Conservation (phyloP, 2,797 vertebrate genomes). For the Ctenopoma multispine region DNA sequence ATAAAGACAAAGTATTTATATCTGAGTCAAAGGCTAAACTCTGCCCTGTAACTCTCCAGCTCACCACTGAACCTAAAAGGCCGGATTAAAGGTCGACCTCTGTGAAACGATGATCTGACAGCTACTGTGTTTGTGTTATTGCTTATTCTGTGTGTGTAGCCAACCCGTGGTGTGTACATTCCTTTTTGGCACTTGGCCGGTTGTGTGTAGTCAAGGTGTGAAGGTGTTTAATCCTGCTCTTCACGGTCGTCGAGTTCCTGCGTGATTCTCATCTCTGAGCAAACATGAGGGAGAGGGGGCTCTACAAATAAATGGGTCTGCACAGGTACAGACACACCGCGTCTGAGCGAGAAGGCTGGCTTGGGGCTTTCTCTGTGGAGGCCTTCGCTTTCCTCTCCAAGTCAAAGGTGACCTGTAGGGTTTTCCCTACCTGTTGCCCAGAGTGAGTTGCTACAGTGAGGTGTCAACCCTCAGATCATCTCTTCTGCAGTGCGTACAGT, state of each 20-base stretch:
- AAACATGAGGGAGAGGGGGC: slow-evolving; percentile 43
- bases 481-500: too few relatives aligned
- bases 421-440: too few relatives aligned
- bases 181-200: slow-evolving; percentile 37
- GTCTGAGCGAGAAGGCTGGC: background rate
- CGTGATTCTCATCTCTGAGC: slow-evolving; percentile 48
- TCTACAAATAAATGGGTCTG: slow-evolving; percentile 27
- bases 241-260: slow-evolving; percentile 36
- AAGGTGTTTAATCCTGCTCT: slow-evolving; percentile 58
- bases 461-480: too few relatives aligned
- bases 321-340: background rate
- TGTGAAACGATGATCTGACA: slow-evolving; percentile 52
- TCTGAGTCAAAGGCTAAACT: slow-evolving; percentile 31
- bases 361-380: background rate
- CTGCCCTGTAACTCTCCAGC: slow-evolving; percentile 9
- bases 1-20: slow-evolving; percentile 14
- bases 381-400: background rate
- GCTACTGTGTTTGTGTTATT: slow-evolving; percentile 42
- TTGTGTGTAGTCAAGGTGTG: slow-evolving; percentile 55
- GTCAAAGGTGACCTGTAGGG: background rate
- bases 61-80: slow-evolving; percentile 19
- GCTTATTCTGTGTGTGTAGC: slow-evolving; percentile 17
- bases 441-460: too few relatives aligned
- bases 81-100: slow-evolving; percentile 47
- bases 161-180: slow-evolving; percentile 12